Evolutionary conservation across 2,888 invertebrate genomes (phyloP), one percentile per base, ranked within the genome.

Genomic region (Caradrina clavipalpis): DNA sequence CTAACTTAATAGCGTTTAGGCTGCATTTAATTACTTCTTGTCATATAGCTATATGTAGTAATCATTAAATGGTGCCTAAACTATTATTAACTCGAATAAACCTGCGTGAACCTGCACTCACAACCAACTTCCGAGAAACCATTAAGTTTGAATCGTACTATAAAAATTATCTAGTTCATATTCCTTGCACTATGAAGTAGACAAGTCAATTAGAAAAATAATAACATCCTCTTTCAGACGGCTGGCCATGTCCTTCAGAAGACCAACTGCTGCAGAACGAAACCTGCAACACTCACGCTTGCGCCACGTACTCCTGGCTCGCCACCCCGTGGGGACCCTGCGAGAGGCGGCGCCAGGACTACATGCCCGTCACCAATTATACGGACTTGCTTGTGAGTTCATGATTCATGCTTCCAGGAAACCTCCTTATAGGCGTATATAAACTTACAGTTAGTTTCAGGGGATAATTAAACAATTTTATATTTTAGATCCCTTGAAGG

Each of bases 281-380:
- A 79, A 93, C 96, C 0, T 97, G 97, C 87, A 96, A 97, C 87
- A 93, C 92, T 0, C 96, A 96, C 80, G 96, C 96, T 0, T 97
- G 97, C 82, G 96, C 96, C 35, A 96, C 96, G 0, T 97, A 96
- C 91, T 96, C 96, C 56, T 97, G 97, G 97, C 92, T 96, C 17
- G 95, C 96, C 3, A 94, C 97, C 0, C 97, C 97, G 0, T 97
- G 97, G 97, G 96, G 96, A 49, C 94, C 96, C 0, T 96, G 96
- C 77, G 94, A 94, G 80, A 90, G 92, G 6, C 85, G 91, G 5
- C 87, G 84, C 0, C 93, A 92, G 60, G 96, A 96, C 73, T 94
- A 86, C 78, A 88, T 92, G 47, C 92, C 95, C 0, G 76, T 82
- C 26, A 90, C 86, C 49, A 95, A 95, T 83, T 94, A 92, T 63